phyloP scores from a whole-genome alignment of 2,797 vertebrate species.

The Oryzias dopingdopingensis region DNA sequence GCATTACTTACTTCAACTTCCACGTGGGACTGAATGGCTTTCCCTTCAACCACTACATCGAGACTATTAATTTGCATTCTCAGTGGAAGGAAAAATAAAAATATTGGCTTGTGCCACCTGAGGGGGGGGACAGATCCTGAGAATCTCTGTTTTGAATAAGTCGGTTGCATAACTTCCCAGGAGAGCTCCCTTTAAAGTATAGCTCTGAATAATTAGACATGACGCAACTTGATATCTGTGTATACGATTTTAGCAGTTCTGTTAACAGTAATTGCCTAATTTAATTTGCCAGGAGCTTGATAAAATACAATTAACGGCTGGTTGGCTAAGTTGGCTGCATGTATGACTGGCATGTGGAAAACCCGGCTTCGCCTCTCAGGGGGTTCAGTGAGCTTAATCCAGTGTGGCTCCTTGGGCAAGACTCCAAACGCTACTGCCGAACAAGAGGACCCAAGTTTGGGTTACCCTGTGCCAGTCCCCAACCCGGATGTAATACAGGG shows the following conservation, averaged over 20 bases:
- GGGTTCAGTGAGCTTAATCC: too few relatives aligned
- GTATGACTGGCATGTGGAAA: too few relatives aligned
- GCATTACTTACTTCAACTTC: constrained; percentile 85
- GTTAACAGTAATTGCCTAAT: constrained; percentile 68
- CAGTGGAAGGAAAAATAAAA: constrained; percentile 27
- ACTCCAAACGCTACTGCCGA: too few relatives aligned
- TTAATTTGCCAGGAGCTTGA: constrained; percentile 74
- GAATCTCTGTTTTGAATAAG: constrained; percentile 40
- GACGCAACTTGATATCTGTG: constrained; percentile 53
- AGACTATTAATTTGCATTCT: constrained; percentile 54
- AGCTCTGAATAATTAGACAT: constrained; percentile 66
- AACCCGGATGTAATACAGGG: too few relatives aligned
- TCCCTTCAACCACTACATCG: constrained; percentile 19
- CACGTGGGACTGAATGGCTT: constrained; percentile 29
- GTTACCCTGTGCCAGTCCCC: too few relatives aligned
- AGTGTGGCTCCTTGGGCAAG: too few relatives aligned
- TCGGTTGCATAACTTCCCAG: constrained; percentile 46
- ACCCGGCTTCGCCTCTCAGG: too few relatives aligned
- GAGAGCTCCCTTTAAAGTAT: constrained; percentile 32
- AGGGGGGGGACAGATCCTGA: constrained; percentile 22
- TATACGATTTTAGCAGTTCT: constrained; percentile 49
- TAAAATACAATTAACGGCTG: constrained; percentile 67
- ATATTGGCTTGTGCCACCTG: constrained; percentile 38
- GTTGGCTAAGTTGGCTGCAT: constrained; percentile 46
- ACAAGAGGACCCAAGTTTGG: too few relatives aligned